phyloP scores from a whole-genome alignment of 1,140 invertebrate species.

The Andricus grossulariae region DNA sequence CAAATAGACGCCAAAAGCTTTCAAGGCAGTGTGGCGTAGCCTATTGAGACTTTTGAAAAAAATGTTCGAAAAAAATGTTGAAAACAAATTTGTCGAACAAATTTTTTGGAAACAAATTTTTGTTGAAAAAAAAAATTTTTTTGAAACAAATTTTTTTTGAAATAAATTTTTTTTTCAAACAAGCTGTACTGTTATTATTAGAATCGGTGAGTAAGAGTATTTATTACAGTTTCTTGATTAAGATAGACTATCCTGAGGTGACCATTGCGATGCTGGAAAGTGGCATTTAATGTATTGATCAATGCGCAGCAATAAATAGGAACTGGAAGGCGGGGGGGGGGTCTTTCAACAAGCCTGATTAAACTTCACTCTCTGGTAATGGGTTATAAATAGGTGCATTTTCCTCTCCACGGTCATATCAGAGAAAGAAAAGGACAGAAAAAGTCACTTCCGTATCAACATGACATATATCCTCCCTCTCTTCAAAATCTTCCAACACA shows the following conservation, averaged over 20 bases:
- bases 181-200: too few species aligned
- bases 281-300: conserved; percentile 62
- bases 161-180: too few species aligned
- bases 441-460: neutral
- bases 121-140: too few species aligned
- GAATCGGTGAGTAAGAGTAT: neutral
- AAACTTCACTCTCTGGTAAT: conserved; percentile 65
- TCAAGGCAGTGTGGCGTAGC: too few species aligned
- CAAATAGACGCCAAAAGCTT: too few species aligned
- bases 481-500: neutral
- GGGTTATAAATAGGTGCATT: conserved; percentile 63
- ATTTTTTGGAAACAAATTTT: too few species aligned
- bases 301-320: conserved; percentile 58
- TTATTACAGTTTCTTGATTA: conserved; percentile 14
- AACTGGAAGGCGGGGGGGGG: conserved; percentile 34
- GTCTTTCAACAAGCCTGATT: conserved; percentile 58
- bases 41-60: too few species aligned
- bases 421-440: conserved; percentile 7
- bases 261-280: conserved; percentile 39
- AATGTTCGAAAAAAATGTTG: too few species aligned
- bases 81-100: too few species aligned
- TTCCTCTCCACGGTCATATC: conserved; percentile 39
- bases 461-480: neutral
- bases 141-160: too few species aligned
- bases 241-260: conserved; percentile 15